Evolutionary conservation across 2,797 vertebrate genomes (phyloP), one percentile per base, ranked within the genome.

Genomic region (Limnodromus scolopaceus): DNA sequence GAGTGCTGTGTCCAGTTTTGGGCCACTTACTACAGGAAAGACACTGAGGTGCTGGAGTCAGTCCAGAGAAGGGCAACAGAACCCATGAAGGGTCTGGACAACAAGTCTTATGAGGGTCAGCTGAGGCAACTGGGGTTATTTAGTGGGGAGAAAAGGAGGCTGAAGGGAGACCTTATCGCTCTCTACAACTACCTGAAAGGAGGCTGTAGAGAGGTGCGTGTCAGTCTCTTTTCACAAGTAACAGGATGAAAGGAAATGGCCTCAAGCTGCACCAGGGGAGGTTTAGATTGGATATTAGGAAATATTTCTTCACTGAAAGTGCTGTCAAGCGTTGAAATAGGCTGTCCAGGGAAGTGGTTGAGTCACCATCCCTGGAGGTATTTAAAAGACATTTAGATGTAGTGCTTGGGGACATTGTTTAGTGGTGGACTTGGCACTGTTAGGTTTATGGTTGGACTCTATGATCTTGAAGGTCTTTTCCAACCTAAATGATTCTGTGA

Each of bases 381-480:
- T 70, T 81, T 66, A 34, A 39, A 81, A 92, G 74, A 43, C 1
- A 1, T 8, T 22, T 74, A 48, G 41, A 72, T 6, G 27, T 60
- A 49, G 49, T 7, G 9, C 13, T 2, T 72, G 17, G 24, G 51
- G 63, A 64, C 27, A 23, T 43, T 28, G 30, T 49, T 85, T 57
- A 69, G 80, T 30, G 23, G 25, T 46, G 39, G 72, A 41, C 18
- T 43, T 90, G 51, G 23, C 20, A 66, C 23, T 74, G 46, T 20
- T 74, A 39, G 10, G 11, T 65, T 91, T 23, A 46, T 6, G 1
- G 28, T 61, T 83, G 71, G 38, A 38, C 23, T 69, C 19, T 1
- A 20, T 64, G 45, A 74, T 77, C 38, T 86, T 65, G 72, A 79
- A 69, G 38, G 30, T 61, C 32, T 83, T 88, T 79, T 92, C 60